Evolutionary conservation across 2,797 vertebrate genomes (phyloP).

Genomic region (Alcedo quadribrachys): DNA sequence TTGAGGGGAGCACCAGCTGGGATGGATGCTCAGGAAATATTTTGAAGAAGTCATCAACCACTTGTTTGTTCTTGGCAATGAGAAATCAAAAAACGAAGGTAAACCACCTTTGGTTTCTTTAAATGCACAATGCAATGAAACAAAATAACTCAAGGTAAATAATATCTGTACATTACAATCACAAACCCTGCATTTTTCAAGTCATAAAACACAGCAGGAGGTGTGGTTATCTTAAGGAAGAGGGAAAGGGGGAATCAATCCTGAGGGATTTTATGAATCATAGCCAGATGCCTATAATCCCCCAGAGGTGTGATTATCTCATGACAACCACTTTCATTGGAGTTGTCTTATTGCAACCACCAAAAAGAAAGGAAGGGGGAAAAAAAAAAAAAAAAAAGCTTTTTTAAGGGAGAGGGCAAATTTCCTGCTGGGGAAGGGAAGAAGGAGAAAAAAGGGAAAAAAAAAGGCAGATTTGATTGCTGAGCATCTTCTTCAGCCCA

Average conservation of each 20-base stretch:
- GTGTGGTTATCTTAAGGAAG: constrained; percentile 47
- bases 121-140: neutral
- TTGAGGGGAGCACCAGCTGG: neutral
- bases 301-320: constrained; percentile 72
- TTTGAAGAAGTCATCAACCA: neutral
- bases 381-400: neutral
- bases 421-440: neutral
- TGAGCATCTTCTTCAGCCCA: neutral
- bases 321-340: constrained; percentile 46
- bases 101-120: neutral
- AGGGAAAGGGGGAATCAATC: constrained; percentile 35
- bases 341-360: constrained; percentile 49
- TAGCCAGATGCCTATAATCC: constrained; percentile 68
- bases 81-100: neutral
- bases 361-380: neutral
- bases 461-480: neutral
- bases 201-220: constrained; percentile 43
- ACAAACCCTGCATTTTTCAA: constrained; percentile 36
- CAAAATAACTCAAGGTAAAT: constrained; percentile 35
- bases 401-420: neutral
- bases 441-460: neutral
- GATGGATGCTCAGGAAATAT: neutral
- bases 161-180: constrained; percentile 19
- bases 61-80: neutral
- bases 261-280: constrained; percentile 65